phyloP scores from a whole-genome alignment of 2,113 vertebrate genomes.

The Chlorocebus sabaeus region DNA sequence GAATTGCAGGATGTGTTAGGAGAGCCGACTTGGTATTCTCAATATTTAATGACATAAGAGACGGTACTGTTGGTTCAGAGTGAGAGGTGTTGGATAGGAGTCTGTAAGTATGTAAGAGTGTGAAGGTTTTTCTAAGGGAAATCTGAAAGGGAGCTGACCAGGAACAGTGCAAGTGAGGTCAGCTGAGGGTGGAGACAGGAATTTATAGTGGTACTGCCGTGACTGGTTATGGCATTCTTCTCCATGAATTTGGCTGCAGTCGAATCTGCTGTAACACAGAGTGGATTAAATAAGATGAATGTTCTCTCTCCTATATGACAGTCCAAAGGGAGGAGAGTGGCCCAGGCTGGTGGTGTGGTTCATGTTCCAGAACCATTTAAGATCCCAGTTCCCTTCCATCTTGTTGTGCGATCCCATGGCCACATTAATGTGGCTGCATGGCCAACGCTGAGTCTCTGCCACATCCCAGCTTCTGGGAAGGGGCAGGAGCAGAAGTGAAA shows the following conservation, averaged over 20 bases:
- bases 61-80: neutral
- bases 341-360: neutral
- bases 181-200: neutral
- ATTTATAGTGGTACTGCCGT: neutral
- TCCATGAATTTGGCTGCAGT: neutral
- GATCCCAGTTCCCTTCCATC: neutral
- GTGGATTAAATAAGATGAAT: neutral
- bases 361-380: neutral
- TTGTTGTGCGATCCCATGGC: neutral
- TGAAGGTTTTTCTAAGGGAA: neutral
- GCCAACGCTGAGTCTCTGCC: neutral
- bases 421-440: neutral
- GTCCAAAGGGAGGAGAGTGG: neutral
- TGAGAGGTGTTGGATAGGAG: neutral
- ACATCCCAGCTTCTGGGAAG: neutral
- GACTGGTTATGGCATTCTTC: neutral
- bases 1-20: neutral
- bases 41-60: neutral
- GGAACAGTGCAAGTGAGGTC: neutral
- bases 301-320: neutral
- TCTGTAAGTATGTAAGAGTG: neutral
- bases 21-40: neutral
- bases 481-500: neutral
- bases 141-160: neutral
- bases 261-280: neutral